Percentiles rank a stretch among this genome's conserved stretches.
phyloP scores from a whole-genome alignment of 2,888 invertebrate species.

The Cabera pusaria region DNA sequence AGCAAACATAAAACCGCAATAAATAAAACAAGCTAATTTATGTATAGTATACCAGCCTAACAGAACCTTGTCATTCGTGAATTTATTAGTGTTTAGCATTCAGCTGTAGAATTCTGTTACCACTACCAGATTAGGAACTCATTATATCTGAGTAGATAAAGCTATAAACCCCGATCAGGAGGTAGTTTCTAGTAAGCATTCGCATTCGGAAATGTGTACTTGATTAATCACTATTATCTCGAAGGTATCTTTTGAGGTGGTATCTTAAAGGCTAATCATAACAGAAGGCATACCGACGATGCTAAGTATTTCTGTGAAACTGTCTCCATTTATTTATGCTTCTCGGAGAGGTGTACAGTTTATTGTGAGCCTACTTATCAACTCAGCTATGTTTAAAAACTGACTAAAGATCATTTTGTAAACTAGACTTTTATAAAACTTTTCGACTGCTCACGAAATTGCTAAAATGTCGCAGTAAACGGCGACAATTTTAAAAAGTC shows the following conservation, averaged over 20 bases:
- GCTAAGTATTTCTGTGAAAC: constrained; percentile 3
- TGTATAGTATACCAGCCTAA: constrained; percentile 22
- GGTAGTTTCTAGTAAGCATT: constrained; percentile 37
- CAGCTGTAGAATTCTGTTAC: constrained; percentile 64
- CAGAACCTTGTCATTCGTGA: constrained; percentile 40
- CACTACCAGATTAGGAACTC: constrained; percentile 69
- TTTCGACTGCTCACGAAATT: no score
- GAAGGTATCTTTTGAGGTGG: constrained; percentile 2
- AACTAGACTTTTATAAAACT: no score
- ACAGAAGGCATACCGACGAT: constrained; percentile 3
- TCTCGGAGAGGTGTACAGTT: constrained; percentile 1
- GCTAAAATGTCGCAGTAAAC: no score
- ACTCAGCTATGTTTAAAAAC: no score
- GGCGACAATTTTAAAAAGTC: no score
- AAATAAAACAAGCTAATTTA: constrained; percentile 29
- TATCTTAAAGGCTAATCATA: constrained; percentile 11
- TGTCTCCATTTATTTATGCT: constrained; percentile 3
- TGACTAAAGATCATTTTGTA: no score
- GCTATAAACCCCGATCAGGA: constrained; percentile 51
- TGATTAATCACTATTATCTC: constrained; percentile 33
- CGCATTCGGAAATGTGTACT: constrained; percentile 26
- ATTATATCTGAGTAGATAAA: constrained; percentile 71
- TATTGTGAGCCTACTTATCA: no score
- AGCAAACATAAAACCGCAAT: constrained; percentile 18
- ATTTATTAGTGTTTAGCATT: constrained; percentile 46